Conservation (phyloP, 2,888 invertebrate species). For the Rhorus exstirpatorius region DNA sequence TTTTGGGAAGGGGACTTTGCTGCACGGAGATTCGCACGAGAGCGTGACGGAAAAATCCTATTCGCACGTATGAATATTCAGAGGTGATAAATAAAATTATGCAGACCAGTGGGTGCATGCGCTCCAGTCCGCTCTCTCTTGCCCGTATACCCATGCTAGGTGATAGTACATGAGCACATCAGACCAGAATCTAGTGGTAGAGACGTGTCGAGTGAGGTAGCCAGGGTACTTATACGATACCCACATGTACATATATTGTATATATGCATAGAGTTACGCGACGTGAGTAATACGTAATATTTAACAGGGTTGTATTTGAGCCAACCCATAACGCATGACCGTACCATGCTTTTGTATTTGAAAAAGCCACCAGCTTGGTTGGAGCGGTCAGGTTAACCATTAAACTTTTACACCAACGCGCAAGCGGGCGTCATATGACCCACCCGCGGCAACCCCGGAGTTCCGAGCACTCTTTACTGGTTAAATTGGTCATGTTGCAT, state of each 20-base stretch:
- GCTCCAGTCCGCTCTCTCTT: conserved; percentile 3
- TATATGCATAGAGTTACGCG: not conserved
- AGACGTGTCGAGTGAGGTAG: conserved; percentile 17
- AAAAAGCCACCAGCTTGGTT: not conserved
- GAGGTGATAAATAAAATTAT: conserved; percentile 77
- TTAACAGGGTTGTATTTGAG: not conserved
- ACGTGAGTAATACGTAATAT: conserved; percentile 12
- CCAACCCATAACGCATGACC: not conserved
- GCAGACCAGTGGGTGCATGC: conserved; percentile 60
- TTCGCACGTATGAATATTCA: conserved; percentile 79
- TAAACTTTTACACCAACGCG: not conserved
- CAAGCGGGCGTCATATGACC: not conserved
- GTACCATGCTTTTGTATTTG: not conserved
- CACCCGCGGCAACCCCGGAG: not conserved
- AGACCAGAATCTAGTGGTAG: conserved; percentile 9
- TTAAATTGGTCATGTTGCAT: too few relatives aligned
- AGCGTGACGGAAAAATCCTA: conserved; percentile 74
- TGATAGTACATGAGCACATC: conserved; percentile 1
- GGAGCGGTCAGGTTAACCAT: conserved; percentile 1
- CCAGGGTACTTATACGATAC: conserved; percentile 9
- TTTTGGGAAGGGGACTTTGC: conserved; percentile 14
- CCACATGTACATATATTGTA: not conserved
- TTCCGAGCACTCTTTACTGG: too few relatives aligned
- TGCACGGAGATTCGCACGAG: not conserved
- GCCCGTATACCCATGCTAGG: not conserved